Conservation (phyloP, 2,888 invertebrate genomes). For the Calliopum simillimum region DNA sequence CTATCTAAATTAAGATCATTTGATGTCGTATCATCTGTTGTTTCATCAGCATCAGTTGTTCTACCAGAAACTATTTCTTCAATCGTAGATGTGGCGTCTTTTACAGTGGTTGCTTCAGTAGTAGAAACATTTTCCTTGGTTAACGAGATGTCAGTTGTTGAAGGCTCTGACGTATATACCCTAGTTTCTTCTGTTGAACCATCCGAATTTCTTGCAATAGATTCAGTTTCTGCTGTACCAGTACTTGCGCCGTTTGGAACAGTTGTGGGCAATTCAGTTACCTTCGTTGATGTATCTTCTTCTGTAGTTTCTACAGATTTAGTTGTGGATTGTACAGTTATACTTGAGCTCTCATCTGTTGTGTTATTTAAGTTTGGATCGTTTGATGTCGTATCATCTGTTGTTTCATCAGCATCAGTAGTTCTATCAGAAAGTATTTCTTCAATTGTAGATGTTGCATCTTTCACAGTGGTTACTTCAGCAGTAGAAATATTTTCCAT, state of each 20-base stretch:
- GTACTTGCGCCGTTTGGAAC: background rate
- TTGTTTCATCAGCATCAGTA: background rate
- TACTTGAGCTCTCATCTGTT: too few species aligned
- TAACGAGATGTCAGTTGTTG: background rate
- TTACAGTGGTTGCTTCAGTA: conserved; percentile 5
- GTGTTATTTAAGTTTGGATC: too few species aligned
- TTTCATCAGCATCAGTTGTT: background rate
- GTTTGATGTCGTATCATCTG: too few species aligned
- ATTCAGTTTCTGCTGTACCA: background rate
- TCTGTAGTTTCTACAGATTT: too few species aligned
- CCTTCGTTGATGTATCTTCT: too few species aligned
- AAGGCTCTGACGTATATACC: background rate
- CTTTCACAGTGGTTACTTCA: background rate
- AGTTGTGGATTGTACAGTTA: too few species aligned
- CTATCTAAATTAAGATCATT: too few species aligned
- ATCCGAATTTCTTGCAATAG: background rate
- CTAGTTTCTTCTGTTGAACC: background rate
- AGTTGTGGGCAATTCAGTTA: background rate
- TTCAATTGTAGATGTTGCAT: background rate
- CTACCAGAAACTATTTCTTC: too few species aligned
- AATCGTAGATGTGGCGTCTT: background rate
- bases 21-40: background rate
- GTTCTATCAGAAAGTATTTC: too few species aligned
- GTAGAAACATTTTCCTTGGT: background rate
- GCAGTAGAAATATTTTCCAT: background rate